Base-by-base conservation (phyloP, 1,140 invertebrate species). In the Dreissena rostriformis region DNA sequence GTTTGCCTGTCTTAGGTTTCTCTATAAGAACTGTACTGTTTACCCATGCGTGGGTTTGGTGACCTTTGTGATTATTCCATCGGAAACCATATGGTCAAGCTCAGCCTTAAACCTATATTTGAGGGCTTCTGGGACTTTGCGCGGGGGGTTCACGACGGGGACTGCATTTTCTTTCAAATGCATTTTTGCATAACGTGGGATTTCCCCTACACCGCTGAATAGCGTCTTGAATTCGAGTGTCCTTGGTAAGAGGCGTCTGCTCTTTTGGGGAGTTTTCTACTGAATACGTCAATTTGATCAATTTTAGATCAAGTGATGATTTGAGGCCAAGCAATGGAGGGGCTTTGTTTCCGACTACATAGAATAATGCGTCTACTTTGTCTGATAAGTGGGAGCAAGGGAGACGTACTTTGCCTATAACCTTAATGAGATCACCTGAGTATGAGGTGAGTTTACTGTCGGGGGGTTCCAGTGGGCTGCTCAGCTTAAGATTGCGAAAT, bases 21-120 rank as follows among this genome's bases (percentile, higher is more conserved):
- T 91, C 86, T 22, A 93, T 92, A 39, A 94, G 87, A 0, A 94
- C 93, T 52, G 94, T 81, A 26, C 89, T 85, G 86, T 92, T 93
- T 0, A 95, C 93, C 93, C 94, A 95, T 49, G 94, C 93, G 87
- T 88, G 0, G 84, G 88, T 51, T 81, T 61, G 2, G 57, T 72
- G 6, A 90, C 86, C 24, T 90, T 87, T 5, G 22, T n/a, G 51
- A 90, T 85, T n/a, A 89, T 81, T 7, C 77, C 68, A n/a, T 63
- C 22, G 17, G 73, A 51, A 29, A 85, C 84, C 82, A 87, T 84
- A 5, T 70, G 26, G 1, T 84, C 71, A 51, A 86, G 39, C 71
- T 88, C 82, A 67, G 87, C 72, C 85, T 93, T 86, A 0, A 88
- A 14, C 8, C 26, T 68, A 29, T 67, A 39, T 49, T 67, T 49